Percentiles rank a stretch among this genome's conserved stretches.
phyloP scores from a whole-genome alignment of 1,140 invertebrate genomes.

The Meloidogyne exigua region DNA sequence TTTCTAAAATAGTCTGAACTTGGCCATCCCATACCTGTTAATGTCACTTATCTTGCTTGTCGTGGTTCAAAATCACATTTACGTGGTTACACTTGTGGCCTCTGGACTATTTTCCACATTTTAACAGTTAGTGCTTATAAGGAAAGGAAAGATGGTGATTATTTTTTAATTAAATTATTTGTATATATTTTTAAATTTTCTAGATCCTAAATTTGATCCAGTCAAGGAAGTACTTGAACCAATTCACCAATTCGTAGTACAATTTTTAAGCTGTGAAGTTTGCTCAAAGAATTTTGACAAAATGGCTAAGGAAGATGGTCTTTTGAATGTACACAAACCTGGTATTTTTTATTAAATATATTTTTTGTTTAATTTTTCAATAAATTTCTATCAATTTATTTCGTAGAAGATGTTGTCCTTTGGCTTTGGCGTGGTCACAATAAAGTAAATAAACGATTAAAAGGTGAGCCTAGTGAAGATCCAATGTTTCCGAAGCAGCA shows the following conservation, averaged over 20 bases:
- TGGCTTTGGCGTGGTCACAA: constrained; percentile 96
- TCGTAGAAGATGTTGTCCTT: constrained; percentile 75
- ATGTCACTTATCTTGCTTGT: constrained; percentile 70
- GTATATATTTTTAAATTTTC: constrained; percentile 16
- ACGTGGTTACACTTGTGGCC: constrained; percentile 85
- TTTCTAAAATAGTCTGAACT: constrained; percentile 22
- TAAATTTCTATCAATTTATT: constrained; percentile 41
- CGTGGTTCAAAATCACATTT: constrained; percentile 73
- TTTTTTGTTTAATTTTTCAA: background rate
- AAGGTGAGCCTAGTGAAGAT: constrained; percentile 84
- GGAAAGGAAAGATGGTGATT: constrained; percentile 63
- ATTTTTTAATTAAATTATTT: background rate
- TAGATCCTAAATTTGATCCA: constrained; percentile 57
- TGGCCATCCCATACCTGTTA: constrained; percentile 38
- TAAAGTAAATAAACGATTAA: constrained; percentile 81
- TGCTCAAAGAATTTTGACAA: constrained; percentile 81
- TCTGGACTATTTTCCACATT: constrained; percentile 92
- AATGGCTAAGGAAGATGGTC: constrained; percentile 72
- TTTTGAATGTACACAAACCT: constrained; percentile 65
- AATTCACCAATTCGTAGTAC: constrained; percentile 82
- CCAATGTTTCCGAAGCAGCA: constrained; percentile 83
- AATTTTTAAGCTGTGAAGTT: constrained; percentile 89
- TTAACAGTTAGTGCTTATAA: constrained; percentile 78
- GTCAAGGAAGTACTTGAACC: constrained; percentile 72
- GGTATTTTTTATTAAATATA: too few relatives aligned